These are phyloP conservation scores for Drosophila cognata DNA, from an alignment of 2,888 invertebrate species.

Conservation along the genomic window DNA sequence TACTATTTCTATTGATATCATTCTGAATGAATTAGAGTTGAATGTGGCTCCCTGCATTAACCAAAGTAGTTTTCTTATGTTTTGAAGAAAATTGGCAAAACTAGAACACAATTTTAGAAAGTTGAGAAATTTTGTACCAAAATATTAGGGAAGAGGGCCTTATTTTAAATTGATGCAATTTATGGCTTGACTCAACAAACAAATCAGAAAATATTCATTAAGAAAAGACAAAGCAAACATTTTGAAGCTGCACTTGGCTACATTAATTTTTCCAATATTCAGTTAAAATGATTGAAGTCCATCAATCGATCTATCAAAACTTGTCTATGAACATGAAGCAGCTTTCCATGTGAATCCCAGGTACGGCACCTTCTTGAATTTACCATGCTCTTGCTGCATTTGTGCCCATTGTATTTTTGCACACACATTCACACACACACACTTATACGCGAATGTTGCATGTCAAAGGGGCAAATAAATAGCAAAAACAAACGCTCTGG, in stretches of 20 bases:
- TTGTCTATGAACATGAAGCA: not conserved
- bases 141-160: not conserved
- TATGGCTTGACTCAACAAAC: too few species aligned
- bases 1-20: not conserved
- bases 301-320: not conserved
- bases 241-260: not conserved
- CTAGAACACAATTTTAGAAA: not conserved
- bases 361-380: slow-evolving; percentile 2
- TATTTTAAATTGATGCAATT: too few species aligned
- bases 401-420: slow-evolving; percentile 36
- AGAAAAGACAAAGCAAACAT: not conserved
- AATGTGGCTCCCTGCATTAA: not conserved
- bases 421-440: slow-evolving; percentile 5
- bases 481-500: slow-evolving; percentile 37
- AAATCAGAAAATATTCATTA: not conserved
- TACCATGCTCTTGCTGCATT: not conserved
- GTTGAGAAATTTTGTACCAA: too few species aligned
- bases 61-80: not conserved
- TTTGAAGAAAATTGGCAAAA: not conserved
- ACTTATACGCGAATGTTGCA: slow-evolving; percentile 45
- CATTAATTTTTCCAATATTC: not conserved
- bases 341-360: not conserved
- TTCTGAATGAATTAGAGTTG: not conserved
- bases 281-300: not conserved
- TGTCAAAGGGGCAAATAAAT: slow-evolving; percentile 70